phyloP scores from a whole-genome alignment of 2,797 vertebrate genomes.

The Takifugu ocellatus region DNA sequence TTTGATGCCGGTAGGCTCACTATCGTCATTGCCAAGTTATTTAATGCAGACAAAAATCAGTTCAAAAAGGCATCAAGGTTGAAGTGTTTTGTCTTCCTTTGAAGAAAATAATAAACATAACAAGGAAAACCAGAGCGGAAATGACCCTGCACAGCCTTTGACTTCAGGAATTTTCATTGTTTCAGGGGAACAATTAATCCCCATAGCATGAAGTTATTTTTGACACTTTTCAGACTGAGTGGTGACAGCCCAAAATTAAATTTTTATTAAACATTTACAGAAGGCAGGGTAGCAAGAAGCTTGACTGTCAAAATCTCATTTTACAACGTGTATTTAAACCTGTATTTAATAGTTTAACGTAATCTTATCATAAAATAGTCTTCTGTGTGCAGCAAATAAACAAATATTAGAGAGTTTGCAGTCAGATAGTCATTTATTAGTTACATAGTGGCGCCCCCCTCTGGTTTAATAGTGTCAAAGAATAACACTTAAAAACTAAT shows the following conservation, averaged over 20 bases:
- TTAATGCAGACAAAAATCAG: conserved; percentile 39
- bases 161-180: conserved; percentile 71
- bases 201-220: conserved; percentile 43
- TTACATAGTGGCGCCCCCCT: too few species aligned
- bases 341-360: too few species aligned
- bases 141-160: conserved; percentile 42
- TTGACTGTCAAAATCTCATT: too few species aligned
- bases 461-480: too few species aligned
- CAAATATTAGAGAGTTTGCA: too few species aligned
- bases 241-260: conserved; percentile 24
- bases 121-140: conserved; percentile 45
- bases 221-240: conserved; percentile 24
- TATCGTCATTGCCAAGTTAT: conserved; percentile 45
- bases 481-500: too few species aligned
- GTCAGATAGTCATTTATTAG: too few species aligned
- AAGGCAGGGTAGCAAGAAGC: too few species aligned
- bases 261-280: neutral
- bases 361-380: too few species aligned
- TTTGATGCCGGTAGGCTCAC: conserved; percentile 54
- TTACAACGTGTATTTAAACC: too few species aligned
- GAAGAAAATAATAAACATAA: conserved; percentile 47
- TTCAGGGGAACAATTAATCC: conserved; percentile 59
- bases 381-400: too few species aligned
- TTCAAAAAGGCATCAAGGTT: conserved; percentile 52
- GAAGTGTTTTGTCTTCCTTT: conserved; percentile 47